Evolutionary conservation across 2,888 invertebrate species (phyloP).

Genomic region (Eupithecia centaureata): DNA sequence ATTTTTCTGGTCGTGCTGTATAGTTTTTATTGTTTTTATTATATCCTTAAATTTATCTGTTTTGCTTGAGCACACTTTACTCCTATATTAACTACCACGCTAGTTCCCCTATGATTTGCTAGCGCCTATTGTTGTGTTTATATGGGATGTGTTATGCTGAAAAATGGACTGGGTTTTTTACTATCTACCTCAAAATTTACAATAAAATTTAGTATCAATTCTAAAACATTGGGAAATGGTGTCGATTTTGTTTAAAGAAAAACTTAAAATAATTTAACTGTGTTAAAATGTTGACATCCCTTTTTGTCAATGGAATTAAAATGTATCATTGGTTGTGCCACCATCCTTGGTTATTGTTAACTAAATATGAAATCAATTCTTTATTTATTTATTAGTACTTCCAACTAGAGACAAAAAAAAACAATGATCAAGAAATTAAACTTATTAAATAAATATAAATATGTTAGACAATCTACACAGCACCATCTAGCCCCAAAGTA

Average conservation of each 20-base stretch:
- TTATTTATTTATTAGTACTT: too few relatives aligned
- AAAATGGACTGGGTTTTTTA: not conserved
- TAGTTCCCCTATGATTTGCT: conserved; percentile 51
- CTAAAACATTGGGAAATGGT: not conserved
- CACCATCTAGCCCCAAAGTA: too few relatives aligned
- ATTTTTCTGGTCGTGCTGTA: not conserved
- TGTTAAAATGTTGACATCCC: not conserved
- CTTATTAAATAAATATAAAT: too few relatives aligned
- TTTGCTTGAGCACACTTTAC: conserved; percentile 1
- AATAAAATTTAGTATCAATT: too few relatives aligned
- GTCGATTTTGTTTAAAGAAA: too few relatives aligned
- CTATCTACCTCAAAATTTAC: too few relatives aligned
- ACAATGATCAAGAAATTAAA: too few relatives aligned
- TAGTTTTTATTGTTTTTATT: conserved; percentile 4
- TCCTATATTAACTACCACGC: conserved; percentile 39
- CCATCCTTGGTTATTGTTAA: not conserved
- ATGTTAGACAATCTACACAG: too few relatives aligned
- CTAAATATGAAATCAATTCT: not conserved
- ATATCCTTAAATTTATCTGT: conserved; percentile 15
- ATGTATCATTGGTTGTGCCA: not conserved
- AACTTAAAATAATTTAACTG: not conserved
- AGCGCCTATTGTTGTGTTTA: conserved; percentile 46
- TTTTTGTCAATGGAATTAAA: not conserved
- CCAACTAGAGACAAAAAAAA: too few relatives aligned
- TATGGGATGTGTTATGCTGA: conserved; percentile 50